Conservation (phyloP, 2,888 invertebrate species). For the Drosophila seclusa region DNA sequence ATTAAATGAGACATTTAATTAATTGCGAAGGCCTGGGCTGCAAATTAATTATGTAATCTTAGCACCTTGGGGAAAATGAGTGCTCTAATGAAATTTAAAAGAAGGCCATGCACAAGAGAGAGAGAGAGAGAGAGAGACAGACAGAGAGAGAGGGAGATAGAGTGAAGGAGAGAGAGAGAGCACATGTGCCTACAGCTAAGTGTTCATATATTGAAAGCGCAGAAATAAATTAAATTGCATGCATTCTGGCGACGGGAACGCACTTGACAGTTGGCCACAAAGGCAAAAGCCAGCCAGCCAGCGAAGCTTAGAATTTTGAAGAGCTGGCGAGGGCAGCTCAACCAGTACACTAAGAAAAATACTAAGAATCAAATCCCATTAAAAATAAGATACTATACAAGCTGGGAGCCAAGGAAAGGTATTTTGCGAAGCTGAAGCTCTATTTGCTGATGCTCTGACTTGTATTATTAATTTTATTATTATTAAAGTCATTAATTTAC, state of each 20-base stretch:
- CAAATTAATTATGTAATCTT: slow-evolving; percentile 81
- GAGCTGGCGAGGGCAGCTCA: slow-evolving; percentile 25
- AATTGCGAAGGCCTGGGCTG: slow-evolving; percentile 70
- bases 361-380: background rate
- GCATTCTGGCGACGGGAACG: slow-evolving; percentile 32
- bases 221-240: slow-evolving; percentile 79
- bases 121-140: background rate
- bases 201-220: slow-evolving; percentile 36
- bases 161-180: background rate
- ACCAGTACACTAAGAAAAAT: background rate
- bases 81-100: slow-evolving; percentile 72
- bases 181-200: slow-evolving; percentile 35
- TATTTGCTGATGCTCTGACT: background rate
- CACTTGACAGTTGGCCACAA: slow-evolving; percentile 75
- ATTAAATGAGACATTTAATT: slow-evolving; percentile 82
- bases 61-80: slow-evolving; percentile 70
- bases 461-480: background rate
- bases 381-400: background rate
- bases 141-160: background rate
- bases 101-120: slow-evolving; percentile 2
- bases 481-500: background rate
- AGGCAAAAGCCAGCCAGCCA: slow-evolving; percentile 46
- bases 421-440: background rate
- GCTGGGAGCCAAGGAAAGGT: background rate
- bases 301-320: background rate